Percentiles rank a stretch among this genome's conserved stretches.
Evolutionary conservation across 2,888 invertebrate species (phyloP).

Genomic region (Drosophila borborema): DNA sequence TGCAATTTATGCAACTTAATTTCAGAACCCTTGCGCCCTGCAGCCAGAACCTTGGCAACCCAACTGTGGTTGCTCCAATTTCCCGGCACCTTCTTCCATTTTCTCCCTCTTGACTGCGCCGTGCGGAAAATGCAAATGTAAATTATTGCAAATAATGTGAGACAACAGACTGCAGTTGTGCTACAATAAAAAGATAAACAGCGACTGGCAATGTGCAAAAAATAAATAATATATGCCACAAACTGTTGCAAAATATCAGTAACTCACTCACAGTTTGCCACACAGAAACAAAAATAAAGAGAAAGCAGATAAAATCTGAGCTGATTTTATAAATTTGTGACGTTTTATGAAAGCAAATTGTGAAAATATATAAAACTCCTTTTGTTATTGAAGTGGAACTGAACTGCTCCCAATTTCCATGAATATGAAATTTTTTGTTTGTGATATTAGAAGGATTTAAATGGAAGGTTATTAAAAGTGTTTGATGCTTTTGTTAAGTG

Average conservation of each 20-base stretch:
- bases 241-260: constrained; percentile 32
- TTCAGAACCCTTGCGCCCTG: constrained; percentile 17
- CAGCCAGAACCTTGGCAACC: constrained; percentile 9
- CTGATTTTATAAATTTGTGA: constrained; percentile 32
- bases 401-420: neutral
- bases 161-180: constrained; percentile 53
- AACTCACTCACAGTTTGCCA: constrained; percentile 8
- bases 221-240: constrained; percentile 49
- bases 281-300: constrained; percentile 10
- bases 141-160: constrained; percentile 63
- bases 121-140: constrained; percentile 52
- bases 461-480: no score
- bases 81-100: constrained; percentile 14
- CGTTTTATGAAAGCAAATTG: constrained; percentile 6
- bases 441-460: neutral
- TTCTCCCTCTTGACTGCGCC: constrained; percentile 7
- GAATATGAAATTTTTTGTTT: neutral
- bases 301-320: neutral
- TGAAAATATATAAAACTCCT: neutral
- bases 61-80: constrained; percentile 12
- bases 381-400: neutral
- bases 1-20: constrained; percentile 54
- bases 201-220: constrained; percentile 24
- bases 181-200: constrained; percentile 51
- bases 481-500: neutral